Evolutionary conservation across 2,888 invertebrate genomes (phyloP).

Genomic region (Arctia plantaginis): DNA sequence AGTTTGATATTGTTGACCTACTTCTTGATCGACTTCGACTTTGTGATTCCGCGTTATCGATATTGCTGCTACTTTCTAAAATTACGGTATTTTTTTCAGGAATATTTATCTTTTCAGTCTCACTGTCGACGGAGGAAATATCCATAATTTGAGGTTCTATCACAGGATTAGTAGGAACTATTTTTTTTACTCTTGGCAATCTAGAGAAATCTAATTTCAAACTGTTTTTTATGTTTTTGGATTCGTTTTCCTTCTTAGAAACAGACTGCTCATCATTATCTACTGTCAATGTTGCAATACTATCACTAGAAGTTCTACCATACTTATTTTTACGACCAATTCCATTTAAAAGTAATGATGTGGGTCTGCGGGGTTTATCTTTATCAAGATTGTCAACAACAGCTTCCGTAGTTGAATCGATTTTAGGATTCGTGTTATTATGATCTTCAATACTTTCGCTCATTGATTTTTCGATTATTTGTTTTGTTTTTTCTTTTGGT

Average conservation of each 20-base stretch:
- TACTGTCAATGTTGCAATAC: conserved; percentile 57
- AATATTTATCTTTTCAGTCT: conserved; percentile 68
- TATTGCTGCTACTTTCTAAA: conserved; percentile 60
- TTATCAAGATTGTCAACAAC: conserved; percentile 60
- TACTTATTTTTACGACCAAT: conserved; percentile 84
- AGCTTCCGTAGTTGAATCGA: conserved; percentile 54
- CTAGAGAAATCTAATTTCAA: conserved; percentile 89
- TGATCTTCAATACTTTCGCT: conserved; percentile 57
- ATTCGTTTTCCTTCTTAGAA: conserved; percentile 70
- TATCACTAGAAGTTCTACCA: conserved; percentile 80
- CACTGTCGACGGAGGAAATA: conserved; percentile 69
- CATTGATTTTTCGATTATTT: conserved; percentile 63
- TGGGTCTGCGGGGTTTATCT: conserved; percentile 85
- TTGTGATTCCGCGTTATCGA: conserved; percentile 58
- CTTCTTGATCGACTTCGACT: conserved; percentile 78
- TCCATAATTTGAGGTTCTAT: conserved; percentile 83
- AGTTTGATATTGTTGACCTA: conserved; percentile 77
- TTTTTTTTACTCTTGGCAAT: conserved; percentile 86
- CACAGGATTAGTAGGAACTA: conserved; percentile 86
- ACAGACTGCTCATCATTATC: conserved; percentile 64
- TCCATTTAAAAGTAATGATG: conserved; percentile 83
- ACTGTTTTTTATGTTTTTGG: conserved; percentile 77
- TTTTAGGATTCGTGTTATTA: conserved; percentile 52
- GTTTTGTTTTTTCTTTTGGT: conserved; percentile 83
- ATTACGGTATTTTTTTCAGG: conserved; percentile 66